Base-by-base conservation (phyloP, 2,113 vertebrate genomes). In the Glaucomys volans region DNA sequence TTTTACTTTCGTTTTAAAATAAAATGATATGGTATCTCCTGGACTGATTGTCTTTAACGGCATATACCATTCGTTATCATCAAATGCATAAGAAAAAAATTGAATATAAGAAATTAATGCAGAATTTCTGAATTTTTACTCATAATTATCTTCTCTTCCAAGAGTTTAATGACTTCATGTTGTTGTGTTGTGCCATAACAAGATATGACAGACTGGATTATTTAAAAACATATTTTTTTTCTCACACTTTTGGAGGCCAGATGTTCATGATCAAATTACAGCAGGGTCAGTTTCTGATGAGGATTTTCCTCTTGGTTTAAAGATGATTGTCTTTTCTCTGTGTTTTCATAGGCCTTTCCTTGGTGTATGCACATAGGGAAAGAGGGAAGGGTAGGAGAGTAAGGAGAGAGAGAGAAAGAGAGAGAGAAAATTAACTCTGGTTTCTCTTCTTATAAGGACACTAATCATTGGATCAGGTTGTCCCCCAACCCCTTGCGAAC, bases 1-100 rank as follows among this genome's bases (percentile, higher is more conserved):
- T 91, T 77, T 35, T 35, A 89, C 59, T 91, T 85, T 24, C 32
- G 54, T 76, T 69, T 76, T 69, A 89, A 87, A 93, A 90, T 74
- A 32, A 47, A 47, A 82, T 87, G 30, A 87, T 66, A 85, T 37
- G 5, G 26, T 47, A 74, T 9, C 18, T 90, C 14, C 80, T 83
- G 8, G 57, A 67, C 4, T 77, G 59, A 44, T 90, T 80, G 13
- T 81, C 95, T 91, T 90, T 40, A 88, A 26, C 9, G 90, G 13
- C 47, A 44, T 26, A 35, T 79, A 66, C 35, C 14, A 90, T 95
- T 92, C 16, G 75, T n/a, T 80, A 67, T 84, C 22, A 75, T 50
- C 42, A 90, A 84, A 91, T 75, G 64, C 24, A 26, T 64, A 74
- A 92, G 54, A 59, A 96, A 91, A 76, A 35, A 13, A 66, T 94